Evolutionary conservation across 2,797 vertebrate species (phyloP).

Genomic region (Neosilurus hyrtlii): DNA sequence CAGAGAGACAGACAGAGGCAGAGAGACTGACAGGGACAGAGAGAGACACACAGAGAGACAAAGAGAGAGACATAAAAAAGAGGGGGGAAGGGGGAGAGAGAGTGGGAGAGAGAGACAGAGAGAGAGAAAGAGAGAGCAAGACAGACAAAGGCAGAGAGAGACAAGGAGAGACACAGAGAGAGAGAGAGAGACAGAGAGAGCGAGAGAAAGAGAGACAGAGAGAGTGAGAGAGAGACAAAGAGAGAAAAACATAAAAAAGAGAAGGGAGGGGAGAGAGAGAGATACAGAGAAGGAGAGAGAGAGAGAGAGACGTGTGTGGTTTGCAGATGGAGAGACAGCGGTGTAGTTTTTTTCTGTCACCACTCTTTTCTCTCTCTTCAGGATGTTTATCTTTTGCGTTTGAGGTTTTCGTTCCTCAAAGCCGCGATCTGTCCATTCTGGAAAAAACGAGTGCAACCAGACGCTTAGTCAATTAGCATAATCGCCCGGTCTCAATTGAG

Average conservation of each 20-base stretch:
- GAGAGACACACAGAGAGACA: not conserved
- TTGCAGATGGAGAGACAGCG: not conserved
- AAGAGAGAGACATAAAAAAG: not conserved
- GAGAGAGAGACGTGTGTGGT: not conserved
- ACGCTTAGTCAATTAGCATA: constrained; percentile 28
- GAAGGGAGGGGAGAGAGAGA: not conserved
- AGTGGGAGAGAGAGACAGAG: no score
- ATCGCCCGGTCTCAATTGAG: constrained; percentile 11
- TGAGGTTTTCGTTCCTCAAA: not conserved
- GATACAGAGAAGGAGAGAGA: not conserved
- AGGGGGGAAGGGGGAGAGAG: not conserved
- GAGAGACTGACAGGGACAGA: not conserved
- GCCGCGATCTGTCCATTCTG: not conserved
- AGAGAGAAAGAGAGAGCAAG: not conserved
- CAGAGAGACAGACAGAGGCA: not conserved
- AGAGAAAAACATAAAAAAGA: not conserved
- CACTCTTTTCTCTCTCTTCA: not conserved
- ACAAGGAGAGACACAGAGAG: not conserved
- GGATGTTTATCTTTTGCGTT: constrained; percentile 13
- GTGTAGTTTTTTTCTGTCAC: constrained; percentile 23
- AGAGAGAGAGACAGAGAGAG: not conserved
- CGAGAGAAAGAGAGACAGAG: not conserved
- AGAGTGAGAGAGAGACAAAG: not conserved
- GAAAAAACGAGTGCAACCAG: constrained; percentile 26
- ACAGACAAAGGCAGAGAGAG: not conserved